These are phyloP conservation scores for Hippoglossus hippoglossus DNA, from an alignment of 2,797 vertebrate genomes.

Conservation along the genomic window DNA sequence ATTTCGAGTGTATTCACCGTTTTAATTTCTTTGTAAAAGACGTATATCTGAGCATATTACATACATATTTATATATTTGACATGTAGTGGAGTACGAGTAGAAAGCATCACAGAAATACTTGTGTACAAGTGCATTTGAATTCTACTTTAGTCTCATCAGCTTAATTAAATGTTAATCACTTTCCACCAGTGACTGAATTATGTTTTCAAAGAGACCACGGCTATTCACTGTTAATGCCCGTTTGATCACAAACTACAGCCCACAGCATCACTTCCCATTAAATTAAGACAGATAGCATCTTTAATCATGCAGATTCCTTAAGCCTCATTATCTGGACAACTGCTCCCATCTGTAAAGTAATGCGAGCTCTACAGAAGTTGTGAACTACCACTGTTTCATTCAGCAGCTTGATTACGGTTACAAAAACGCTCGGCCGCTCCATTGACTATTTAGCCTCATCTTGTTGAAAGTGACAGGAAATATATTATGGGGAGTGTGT, in stretches of 20 bases:
- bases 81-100: neutral
- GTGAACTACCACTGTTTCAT: slow-evolving; percentile 24
- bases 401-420: slow-evolving; percentile 37
- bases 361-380: slow-evolving; percentile 38
- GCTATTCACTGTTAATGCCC: slow-evolving; percentile 18
- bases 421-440: slow-evolving; percentile 27
- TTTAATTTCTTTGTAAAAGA: too few relatives aligned
- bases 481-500: slow-evolving; percentile 42
- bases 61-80: neutral
- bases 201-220: slow-evolving; percentile 5
- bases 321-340: slow-evolving; percentile 72
- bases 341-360: slow-evolving; percentile 47
- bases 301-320: slow-evolving; percentile 70
- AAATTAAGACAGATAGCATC: slow-evolving; percentile 64
- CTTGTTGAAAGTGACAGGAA: slow-evolving; percentile 50
- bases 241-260: slow-evolving; percentile 41
- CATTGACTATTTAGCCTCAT: slow-evolving; percentile 46
- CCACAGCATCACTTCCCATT: slow-evolving; percentile 32
- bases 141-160: neutral
- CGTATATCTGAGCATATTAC: too few relatives aligned
- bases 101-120: neutral
- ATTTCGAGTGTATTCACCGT: too few relatives aligned
- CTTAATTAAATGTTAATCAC: slow-evolving; percentile 19
- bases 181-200: slow-evolving; percentile 13
- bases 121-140: neutral